Conservation (phyloP, 2,888 invertebrate genomes). For the Pollenia amentaria region DNA sequence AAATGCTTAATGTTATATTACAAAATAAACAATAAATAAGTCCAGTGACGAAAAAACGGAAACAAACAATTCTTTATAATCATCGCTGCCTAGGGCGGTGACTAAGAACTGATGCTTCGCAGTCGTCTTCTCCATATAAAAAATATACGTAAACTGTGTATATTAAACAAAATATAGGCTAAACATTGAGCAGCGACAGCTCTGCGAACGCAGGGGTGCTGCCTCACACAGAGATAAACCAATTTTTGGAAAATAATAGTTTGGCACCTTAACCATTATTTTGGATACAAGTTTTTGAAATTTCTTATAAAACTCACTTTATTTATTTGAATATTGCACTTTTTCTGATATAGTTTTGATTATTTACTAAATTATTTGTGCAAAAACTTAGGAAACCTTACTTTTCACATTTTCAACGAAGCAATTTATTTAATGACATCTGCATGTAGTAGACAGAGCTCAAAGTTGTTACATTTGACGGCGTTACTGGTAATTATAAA, state of each 20-base stretch:
- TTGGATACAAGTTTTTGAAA: neutral
- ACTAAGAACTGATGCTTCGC: conserved; percentile 73
- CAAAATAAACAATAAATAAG: conserved; percentile 31
- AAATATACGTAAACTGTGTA: conserved; percentile 27
- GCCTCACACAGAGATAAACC: conserved; percentile 35
- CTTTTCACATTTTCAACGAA: conserved; percentile 71
- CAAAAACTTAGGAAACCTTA: conserved; percentile 69
- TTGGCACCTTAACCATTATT: neutral
- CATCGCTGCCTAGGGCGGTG: conserved; percentile 78
- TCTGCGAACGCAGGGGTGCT: conserved; percentile 66
- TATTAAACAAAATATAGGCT: conserved; percentile 60
- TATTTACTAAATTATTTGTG: conserved; percentile 63
- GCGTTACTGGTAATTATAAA: neutral
- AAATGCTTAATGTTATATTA: neutral
- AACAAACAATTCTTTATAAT: conserved; percentile 76
- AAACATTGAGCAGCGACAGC: conserved; percentile 35
- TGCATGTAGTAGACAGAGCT: conserved; percentile 10
- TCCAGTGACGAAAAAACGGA: conserved; percentile 70
- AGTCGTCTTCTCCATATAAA: conserved; percentile 10
- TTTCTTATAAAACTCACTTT: conserved; percentile 55
- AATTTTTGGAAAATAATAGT: neutral
- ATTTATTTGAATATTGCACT: conserved; percentile 24
- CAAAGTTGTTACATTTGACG: conserved; percentile 17
- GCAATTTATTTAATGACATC: conserved; percentile 53
- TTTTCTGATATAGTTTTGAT: conserved; percentile 29